Evolutionary conservation across 2,113 vertebrate genomes (phyloP).

Genomic region (Procavia capensis): DNA sequence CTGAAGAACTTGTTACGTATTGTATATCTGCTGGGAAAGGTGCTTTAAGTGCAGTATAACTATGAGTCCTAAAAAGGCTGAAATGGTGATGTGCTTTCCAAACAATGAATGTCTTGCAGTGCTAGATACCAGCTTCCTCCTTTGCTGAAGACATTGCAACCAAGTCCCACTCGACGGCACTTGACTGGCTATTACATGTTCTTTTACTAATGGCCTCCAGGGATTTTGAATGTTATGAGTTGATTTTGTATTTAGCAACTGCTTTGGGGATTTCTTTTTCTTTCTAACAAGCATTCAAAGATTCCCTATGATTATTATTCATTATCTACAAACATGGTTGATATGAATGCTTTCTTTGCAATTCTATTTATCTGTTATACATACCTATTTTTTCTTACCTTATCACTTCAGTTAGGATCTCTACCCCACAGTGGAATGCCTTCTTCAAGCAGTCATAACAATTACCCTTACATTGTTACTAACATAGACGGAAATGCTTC

Average conservation of each 20-base stretch:
- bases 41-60: no score
- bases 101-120: fast-evolving
- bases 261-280: not conserved
- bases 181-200: not conserved
- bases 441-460: fast-evolving
- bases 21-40: not conserved
- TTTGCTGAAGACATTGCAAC: not conserved
- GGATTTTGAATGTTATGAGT: fast-evolving
- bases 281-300: not conserved
- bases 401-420: not conserved
- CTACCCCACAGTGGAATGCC: fast-evolving
- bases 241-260: not conserved
- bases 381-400: not conserved
- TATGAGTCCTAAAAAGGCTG: not conserved
- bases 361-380: not conserved
- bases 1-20: not conserved
- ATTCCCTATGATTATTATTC: no score
- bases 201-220: fast-evolving
- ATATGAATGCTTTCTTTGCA: not conserved
- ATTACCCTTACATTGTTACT: fast-evolving
- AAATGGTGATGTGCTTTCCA: fast-evolving
- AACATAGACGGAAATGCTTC: fast-evolving
- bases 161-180: no score
- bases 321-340: no score
- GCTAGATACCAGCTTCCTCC: fast-evolving